Base-by-base conservation (phyloP, 1,140 invertebrate species). In the Bombyx mori region DNA sequence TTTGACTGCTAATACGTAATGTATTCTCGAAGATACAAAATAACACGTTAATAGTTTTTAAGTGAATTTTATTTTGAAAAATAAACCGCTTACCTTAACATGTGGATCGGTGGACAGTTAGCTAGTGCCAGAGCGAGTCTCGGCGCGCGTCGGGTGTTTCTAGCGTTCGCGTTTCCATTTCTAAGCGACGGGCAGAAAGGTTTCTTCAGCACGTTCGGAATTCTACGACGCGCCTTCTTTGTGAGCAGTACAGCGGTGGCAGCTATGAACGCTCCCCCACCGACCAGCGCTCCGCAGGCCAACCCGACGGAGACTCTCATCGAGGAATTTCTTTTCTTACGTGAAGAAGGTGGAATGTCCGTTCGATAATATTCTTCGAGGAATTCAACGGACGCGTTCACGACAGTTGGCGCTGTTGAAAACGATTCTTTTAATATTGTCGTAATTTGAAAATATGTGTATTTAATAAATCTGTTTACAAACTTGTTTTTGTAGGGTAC, bases 301-400 rank as follows among this genome's bases (percentile, higher is more conserved):
- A 96, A 88, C 0, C 94, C 94, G 43, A 96, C 93, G 70, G 94
- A 94, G 0, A 93, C 91, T 78, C 91, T 90, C 0, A 91, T 44
- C 79, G 82, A 90, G 86, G 88, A 91, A 54, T 92, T 91, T 0
- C 91, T 90, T 71, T 92, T 93, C 42, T 91, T 92, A 42, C 91
- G 91, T 26, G 91, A 91, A 0, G 90, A 90, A 5, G 91, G 79
- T 3, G 77, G 75, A 35, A 60, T 68, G 26, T 82, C 83, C 0
- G 74, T 77, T 8, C 71, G 65, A 45, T 86, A 86, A 56, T 86
- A 86, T 43, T 84, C 83, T n/a, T 86, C 83, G 1, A 84, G 62
- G 51, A 77, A 86, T 59, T 86, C 81, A 7, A 60, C 54, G 2
- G 83, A 84, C 8, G 69, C 60, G 55, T 86, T 86, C 0, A 84